Evolutionary conservation across 2,888 invertebrate species (phyloP), one percentile per base, ranked within the genome.

Genomic region (Tupiocoris notatus): DNA sequence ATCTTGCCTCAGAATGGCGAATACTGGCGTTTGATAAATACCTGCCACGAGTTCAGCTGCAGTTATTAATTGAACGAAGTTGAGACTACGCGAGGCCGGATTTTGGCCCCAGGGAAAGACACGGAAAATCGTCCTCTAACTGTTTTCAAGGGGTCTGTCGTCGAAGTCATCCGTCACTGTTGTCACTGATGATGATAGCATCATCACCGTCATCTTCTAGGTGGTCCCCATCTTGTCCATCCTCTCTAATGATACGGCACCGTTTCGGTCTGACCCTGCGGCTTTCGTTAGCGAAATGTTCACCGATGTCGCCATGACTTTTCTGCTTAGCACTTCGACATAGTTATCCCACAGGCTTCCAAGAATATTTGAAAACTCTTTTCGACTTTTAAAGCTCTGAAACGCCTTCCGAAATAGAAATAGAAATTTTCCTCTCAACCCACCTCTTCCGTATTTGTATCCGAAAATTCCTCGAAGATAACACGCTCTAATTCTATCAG

Each of bases 91-190:
- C 3, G 6, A 12, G 12, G 3, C 39, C 39, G 39, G 12, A 12
- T 7, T 39, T 39, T 9, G 20, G 59, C 70, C 59, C 22, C 54
- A 6, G 59, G 70, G 59, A 70, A 70, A 59, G 18, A 39, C 39
- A 39, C 39, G 59, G 70, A 59, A 70, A 70, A 59, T 25, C 59
- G 2, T n/a, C 56, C 17, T 59, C 59, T 59, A 58, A 24, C 70
- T 70, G 59, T 70, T 59, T 70, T 58, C 22, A 22, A 39, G 59
- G 58, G 70, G 22, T 58, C 23, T 59, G 70, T 70, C 70, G 70
- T 59, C 16, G 59, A 24, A 65, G 20, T 20, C 70, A 70, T 70
- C 70, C 23, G 70, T 70, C 70, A 70, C 70, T 70, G 70, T 70
- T 23, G 70, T 39, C 39, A 12, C 24, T 70, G 25, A 22, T 70